Conservation (phyloP, 2,888 invertebrate genomes). For the Pterostichus niger region DNA sequence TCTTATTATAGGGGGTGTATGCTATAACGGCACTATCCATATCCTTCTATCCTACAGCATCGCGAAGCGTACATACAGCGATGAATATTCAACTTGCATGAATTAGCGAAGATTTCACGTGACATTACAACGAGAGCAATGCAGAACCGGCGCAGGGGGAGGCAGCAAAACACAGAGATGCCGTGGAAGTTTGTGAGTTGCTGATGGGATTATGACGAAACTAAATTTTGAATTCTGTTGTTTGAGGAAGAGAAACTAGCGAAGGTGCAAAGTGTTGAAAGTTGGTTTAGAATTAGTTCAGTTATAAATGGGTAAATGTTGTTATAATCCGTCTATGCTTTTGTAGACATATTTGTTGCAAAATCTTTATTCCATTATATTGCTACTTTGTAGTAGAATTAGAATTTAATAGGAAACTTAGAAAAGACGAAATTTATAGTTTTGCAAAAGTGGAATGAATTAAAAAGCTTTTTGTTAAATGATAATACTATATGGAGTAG, state of each 20-base stretch:
- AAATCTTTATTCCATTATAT: no score
- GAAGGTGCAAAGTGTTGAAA: no score
- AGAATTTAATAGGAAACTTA: no score
- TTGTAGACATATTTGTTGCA: no score
- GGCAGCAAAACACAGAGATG: not conserved
- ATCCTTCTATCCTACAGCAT: not conserved
- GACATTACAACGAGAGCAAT: slow-evolving; percentile 53
- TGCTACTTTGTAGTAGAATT: no score
- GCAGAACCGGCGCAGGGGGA: not conserved
- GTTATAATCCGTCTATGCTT: no score
- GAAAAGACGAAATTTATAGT: no score
- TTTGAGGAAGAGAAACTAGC: not conserved
- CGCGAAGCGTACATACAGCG: not conserved
- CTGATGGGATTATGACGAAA: not conserved
- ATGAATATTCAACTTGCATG: slow-evolving; percentile 59
- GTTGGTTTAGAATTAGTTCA: no score
- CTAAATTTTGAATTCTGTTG: not conserved
- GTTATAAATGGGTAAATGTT: no score
- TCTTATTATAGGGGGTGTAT: slow-evolving; percentile 10
- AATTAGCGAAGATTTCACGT: slow-evolving; percentile 53
- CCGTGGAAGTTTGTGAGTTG: not conserved
- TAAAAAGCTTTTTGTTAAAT: no score
- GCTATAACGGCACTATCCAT: not conserved
- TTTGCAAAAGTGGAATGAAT: no score
- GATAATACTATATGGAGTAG: no score